Percentiles rank a stretch among this genome's conserved stretches.
phyloP scores from a whole-genome alignment of 1,140 invertebrate genomes.

The Drosophila cardini region DNA sequence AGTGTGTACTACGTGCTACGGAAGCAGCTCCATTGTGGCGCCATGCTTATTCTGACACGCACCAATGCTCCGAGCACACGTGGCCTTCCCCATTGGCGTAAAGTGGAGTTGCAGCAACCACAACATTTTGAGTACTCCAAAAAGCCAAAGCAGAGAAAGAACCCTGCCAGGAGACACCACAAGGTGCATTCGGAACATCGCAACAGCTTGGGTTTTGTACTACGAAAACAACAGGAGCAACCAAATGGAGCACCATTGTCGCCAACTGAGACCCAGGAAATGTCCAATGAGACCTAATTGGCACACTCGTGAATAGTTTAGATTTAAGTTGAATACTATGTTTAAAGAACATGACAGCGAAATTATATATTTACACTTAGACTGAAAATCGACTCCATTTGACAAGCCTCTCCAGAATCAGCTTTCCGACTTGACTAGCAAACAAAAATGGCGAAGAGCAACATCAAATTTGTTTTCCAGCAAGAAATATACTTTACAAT shows the following conservation, averaged over 20 bases:
- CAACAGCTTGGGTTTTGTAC: slow-evolving; percentile 28
- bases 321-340: slow-evolving; percentile 12
- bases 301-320: slow-evolving; percentile 13
- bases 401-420: too few species aligned
- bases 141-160: slow-evolving; percentile 4
- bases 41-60: slow-evolving; percentile 27
- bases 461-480: too few species aligned
- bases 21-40: slow-evolving; percentile 64
- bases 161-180: neutral
- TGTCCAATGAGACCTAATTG: slow-evolving; percentile 59
- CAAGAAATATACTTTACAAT: too few species aligned
- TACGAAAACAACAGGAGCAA: slow-evolving; percentile 11
- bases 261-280: slow-evolving; percentile 13
- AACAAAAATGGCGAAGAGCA: too few species aligned
- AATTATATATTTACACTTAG: slow-evolving; percentile 33
- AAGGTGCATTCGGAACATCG: slow-evolving; percentile 10
- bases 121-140: neutral
- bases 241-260: neutral
- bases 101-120: slow-evolving; percentile 37
- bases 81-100: slow-evolving; percentile 59
- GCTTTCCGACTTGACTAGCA: too few species aligned
- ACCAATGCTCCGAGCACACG: slow-evolving; percentile 14
- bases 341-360: slow-evolving; percentile 7
- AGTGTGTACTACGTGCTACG: slow-evolving; percentile 86
- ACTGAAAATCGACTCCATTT: slow-evolving; percentile 27